Evolutionary conservation across 1,140 invertebrate genomes (phyloP).

Genomic region (Drosophila eugracilis): DNA sequence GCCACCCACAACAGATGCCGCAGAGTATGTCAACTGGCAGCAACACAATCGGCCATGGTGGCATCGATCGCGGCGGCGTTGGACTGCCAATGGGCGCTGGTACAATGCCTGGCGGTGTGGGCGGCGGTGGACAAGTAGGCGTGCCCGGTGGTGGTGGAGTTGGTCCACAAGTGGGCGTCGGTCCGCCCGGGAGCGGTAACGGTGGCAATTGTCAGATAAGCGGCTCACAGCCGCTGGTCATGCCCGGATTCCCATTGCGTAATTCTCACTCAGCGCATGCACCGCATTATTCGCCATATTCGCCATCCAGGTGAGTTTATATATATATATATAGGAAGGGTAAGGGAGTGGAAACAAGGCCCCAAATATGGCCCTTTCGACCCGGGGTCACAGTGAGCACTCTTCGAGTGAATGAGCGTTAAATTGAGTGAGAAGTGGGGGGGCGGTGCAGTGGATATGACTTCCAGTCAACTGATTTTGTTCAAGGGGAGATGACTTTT

Average conservation of each 20-base stretch:
- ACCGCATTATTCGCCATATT: constrained; percentile 92
- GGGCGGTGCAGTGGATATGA: constrained; percentile 9
- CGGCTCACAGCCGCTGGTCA: constrained; percentile 89
- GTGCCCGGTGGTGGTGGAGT: constrained; percentile 16
- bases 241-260: constrained; percentile 92
- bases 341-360: not conserved
- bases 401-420: constrained; percentile 31
- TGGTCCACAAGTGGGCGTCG: constrained; percentile 45
- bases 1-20: constrained; percentile 84
- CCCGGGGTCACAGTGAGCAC: constrained; percentile 29
- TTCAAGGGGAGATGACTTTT: not conserved
- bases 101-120: constrained; percentile 67
- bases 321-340: not conserved
- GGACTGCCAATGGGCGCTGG: constrained; percentile 74
- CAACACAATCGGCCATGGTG: constrained; percentile 83
- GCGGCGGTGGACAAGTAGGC: constrained; percentile 49
- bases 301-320: constrained; percentile 89
- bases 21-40: constrained; percentile 85
- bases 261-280: constrained; percentile 89
- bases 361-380: not conserved
- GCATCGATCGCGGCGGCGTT: constrained; percentile 79
- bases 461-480: constrained; percentile 46
- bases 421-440: constrained; percentile 35
- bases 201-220: constrained; percentile 86
- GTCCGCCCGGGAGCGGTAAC: constrained; percentile 64